phyloP scores from a whole-genome alignment of 35 echinoderm and acorn worm genomes.

The Lytechinus pictus region DNA sequence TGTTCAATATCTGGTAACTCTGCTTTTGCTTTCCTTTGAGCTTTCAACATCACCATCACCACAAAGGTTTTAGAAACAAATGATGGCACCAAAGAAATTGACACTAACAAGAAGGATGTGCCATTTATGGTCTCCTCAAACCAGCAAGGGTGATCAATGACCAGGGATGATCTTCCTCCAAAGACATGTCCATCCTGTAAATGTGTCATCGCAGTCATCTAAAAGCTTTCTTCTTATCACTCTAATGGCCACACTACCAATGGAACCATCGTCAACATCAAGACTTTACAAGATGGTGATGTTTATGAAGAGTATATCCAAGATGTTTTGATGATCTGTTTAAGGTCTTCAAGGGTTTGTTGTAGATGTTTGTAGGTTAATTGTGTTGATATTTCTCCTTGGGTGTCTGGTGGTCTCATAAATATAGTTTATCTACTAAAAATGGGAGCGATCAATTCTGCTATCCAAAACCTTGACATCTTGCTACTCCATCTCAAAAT shows the following conservation, averaged over 20 bases:
- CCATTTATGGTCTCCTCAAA: neutral
- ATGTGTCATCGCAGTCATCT: constrained; percentile 35
- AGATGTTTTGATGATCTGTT: neutral
- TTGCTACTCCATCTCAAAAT: neutral
- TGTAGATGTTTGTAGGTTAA: constrained; percentile 27
- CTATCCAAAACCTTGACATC: neutral
- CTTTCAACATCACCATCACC: neutral
- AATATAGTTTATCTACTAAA: neutral
- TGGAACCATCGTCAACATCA: neutral
- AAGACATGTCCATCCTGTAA: constrained; percentile 36
- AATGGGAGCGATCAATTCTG: neutral
- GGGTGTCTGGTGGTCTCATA: constrained; percentile 40
- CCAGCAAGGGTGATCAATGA: neutral
- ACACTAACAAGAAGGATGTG: neutral
- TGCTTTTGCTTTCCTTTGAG: neutral
- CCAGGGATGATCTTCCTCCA: neutral
- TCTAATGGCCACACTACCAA: neutral
- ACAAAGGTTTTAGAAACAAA: neutral
- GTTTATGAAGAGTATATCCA: neutral
- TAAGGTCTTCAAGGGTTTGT: neutral
- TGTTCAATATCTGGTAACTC: neutral
- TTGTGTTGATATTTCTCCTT: constrained; percentile 45
- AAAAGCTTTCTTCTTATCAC: constrained; percentile 41
- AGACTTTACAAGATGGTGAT: neutral
- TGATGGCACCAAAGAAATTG: neutral